Evolutionary conservation across 2,888 invertebrate genomes (phyloP), one percentile per base, ranked within the genome.

Genomic region (Eutolmus rufibarbis): DNA sequence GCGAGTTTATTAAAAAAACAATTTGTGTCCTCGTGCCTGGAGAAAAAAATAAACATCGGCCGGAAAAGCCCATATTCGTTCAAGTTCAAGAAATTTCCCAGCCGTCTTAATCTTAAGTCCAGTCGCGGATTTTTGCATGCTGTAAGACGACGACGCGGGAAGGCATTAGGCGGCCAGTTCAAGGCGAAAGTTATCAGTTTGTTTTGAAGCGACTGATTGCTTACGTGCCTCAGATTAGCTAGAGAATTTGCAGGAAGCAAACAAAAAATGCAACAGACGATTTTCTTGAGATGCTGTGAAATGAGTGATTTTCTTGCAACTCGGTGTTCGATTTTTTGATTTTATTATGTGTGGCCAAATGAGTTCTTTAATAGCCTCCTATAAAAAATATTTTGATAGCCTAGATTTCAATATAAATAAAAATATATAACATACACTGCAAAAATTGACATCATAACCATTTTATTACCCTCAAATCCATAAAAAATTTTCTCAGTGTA

Each of bases 1-100:
- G 34, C 34, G 76, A 66, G 66, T 66, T 76, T 76, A 76, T 76
- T 76, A 76, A 76, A 76, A 34, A 76, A 76, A 76, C 76, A 76
- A 19, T 37, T 76, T 76, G 76, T n/a, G 76, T 34, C 76, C 34
- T 76, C n/a, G 76, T 76, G 34, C 76, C 76, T n/a, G n/a, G 76
- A 16, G 3, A 76, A 76, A 46, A 14, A 46, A 46, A 46, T 46
- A 46, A 14, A 46, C 19, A 28, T 76, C 23, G 23, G 66, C 12
- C 66, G 66, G 66, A 23, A 66, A 66, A 66, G 56, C 66, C 66
- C 66, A 66, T 28, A 66, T 66, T n/a, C 76, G 76, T 76, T 76
- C 76, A 76, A 76, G 76, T 76, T 76, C 76, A 76, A 76, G 76
- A 76, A 34, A n/a, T 37, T 46, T 34, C 76, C n/a, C 76, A 37